Conservation (phyloP, 2,888 invertebrate species). For the Hypomecis punctinalis region DNA sequence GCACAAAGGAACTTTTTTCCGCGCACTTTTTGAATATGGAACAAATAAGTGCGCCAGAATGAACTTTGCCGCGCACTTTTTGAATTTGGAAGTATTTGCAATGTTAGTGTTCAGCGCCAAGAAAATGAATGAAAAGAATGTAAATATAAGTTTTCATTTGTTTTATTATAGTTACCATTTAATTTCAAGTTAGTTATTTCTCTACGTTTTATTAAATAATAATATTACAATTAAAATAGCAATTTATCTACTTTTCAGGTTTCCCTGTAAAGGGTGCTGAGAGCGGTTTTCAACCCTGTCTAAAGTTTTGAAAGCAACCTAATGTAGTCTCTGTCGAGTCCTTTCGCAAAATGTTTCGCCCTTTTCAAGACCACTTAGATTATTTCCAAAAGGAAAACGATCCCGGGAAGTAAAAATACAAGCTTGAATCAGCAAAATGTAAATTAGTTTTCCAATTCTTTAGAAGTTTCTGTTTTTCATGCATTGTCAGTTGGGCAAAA, state of each 20-base stretch:
- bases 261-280: conserved; percentile 2
- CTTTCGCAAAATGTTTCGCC: conserved; percentile 12
- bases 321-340: conserved; percentile 17
- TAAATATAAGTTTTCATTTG: too few relatives aligned
- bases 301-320: conserved; percentile 21
- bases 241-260: conserved; percentile 6
- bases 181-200: too few relatives aligned
- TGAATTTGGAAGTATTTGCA: too few relatives aligned
- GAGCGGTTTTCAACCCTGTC: conserved; percentile 10
- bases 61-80: too few relatives aligned
- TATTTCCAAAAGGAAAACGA: conserved; percentile 15
- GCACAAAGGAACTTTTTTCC: too few relatives aligned
- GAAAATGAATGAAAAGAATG: too few relatives aligned
- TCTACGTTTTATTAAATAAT: too few relatives aligned
- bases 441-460: neutral
- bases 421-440: conserved; percentile 11
- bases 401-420: conserved; percentile 2
- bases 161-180: too few relatives aligned
- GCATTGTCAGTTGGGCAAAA: neutral
- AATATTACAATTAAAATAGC: too few relatives aligned
- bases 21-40: too few relatives aligned
- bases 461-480: neutral
- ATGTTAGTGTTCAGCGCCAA: too few relatives aligned
- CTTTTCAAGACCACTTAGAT: conserved; percentile 11
- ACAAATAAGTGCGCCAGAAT: too few relatives aligned